A percentile compares a stretch with the other conserved stretches of the same genome.
phyloP scores from a whole-genome alignment of 2,113 vertebrate species.

The Crypturellus undulatus region DNA sequence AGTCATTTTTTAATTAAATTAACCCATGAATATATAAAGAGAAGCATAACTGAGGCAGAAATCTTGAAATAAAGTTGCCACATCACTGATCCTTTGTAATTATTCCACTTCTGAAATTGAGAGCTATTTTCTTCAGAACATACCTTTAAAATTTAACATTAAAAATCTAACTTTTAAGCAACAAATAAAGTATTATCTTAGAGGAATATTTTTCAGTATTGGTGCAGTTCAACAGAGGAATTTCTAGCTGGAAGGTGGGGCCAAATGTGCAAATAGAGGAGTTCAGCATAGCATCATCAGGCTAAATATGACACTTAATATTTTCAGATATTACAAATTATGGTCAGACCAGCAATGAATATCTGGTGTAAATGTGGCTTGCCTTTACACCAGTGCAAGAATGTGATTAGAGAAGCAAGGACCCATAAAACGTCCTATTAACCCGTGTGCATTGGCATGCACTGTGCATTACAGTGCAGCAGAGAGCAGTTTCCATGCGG shows the following conservation, averaged over 20 bases:
- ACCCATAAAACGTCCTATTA: background rate
- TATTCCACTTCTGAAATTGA: background rate
- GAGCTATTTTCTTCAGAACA: background rate
- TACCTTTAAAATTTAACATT: background rate
- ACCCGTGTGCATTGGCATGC: background rate
- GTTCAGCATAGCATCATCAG: background rate
- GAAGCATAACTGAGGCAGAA: background rate
- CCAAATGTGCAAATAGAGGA: background rate
- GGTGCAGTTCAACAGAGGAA: background rate
- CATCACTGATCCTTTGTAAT: background rate
- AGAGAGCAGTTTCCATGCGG: background rate
- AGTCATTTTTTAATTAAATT: background rate
- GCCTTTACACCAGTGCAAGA: background rate
- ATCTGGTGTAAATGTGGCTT: background rate
- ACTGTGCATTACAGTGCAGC: background rate
- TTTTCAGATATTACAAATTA: background rate
- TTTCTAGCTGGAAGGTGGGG: background rate
- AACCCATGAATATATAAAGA: background rate
- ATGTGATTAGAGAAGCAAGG: background rate
- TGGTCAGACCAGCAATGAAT: background rate
- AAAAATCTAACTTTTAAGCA: background rate
- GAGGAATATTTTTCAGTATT: background rate
- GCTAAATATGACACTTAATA: background rate
- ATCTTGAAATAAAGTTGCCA: background rate
- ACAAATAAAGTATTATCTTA: background rate